A percentile compares a stretch with the other conserved stretches of the same genome.
Evolutionary conservation across 2,888 invertebrate genomes (phyloP).

Genomic region (Geophilus truncorum): DNA sequence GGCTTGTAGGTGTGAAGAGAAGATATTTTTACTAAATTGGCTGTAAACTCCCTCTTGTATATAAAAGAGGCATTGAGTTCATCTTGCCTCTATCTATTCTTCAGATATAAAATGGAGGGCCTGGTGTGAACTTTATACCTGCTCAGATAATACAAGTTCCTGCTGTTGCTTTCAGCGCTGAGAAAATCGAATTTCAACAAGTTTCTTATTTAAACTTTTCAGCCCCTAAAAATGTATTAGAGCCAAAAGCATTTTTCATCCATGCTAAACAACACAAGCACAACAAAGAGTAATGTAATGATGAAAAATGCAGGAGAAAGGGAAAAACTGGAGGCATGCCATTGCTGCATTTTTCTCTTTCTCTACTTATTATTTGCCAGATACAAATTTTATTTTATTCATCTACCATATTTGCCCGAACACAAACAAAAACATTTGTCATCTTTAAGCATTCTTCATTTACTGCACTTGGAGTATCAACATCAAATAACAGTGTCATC

Average conservation of each 20-base stretch:
- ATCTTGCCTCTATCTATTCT: constrained; percentile 1
- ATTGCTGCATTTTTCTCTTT: no score
- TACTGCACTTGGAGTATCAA: background rate
- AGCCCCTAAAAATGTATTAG: background rate
- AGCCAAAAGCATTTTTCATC: background rate
- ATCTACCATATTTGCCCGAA: background rate
- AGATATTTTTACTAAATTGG: constrained; percentile 14
- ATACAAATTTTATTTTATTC: background rate
- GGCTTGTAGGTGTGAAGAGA: background rate
- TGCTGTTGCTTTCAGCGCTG: no score
- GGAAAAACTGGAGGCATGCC: background rate
- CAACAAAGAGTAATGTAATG: background rate
- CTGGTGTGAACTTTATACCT: constrained; percentile 16
- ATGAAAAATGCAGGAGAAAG: background rate
- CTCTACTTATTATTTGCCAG: background rate
- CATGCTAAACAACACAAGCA: background rate
- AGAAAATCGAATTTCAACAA: constrained; percentile 18
- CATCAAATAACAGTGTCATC: background rate
- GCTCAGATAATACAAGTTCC: background rate
- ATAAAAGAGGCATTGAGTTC: background rate
- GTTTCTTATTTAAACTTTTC: background rate
- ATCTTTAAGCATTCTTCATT: background rate
- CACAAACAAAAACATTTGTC: background rate
- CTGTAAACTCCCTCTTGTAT: background rate
- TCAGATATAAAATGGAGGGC: background rate